Base-by-base conservation (phyloP, 2,888 invertebrate species). In the Pterostichus madidus region DNA sequence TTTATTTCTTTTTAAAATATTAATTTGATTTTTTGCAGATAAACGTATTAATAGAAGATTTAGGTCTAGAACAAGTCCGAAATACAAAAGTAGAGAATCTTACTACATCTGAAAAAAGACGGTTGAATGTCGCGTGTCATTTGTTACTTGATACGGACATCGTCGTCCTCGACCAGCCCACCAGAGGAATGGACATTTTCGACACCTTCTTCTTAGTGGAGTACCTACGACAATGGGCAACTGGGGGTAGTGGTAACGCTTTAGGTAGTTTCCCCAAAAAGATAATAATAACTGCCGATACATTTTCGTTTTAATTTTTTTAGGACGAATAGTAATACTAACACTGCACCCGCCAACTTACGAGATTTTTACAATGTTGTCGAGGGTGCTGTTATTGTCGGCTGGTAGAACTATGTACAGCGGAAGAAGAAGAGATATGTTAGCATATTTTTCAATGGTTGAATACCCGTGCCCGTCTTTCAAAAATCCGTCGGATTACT, bases 401-500 rank as follows among this genome's bases (percentile, higher is more conserved):
- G 96, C 97, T 11, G 98, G 98, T 49, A 92, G 97, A 85, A 94
- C 97, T 10, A 96, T 98, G 93, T 98, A 96, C 89, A 97, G 96
- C 87, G 98, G 98, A 49, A 94, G 95, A 86, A 93, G 98, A 87
- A 92, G 96, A 86, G 96, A 97, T 89, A 95, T 98, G 95, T 93
- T 98, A 89, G 95, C 96, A 87, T 98, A 98, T 91, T 98, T 98
- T 91, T 96, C 91, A 5, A 88, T 91, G 84, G 93, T 95, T 5
- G 98, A 98, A 87, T 98, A 97, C 91, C 98, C 98, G 1, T 98
- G 98, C 89, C 98, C 98, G 11, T 96, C 97, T 0, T 98, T 96
- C 89, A 98, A 98, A 90, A 98, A 98, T 89, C 98, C 98, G 75
- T 97, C 98, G 0, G 98, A 98, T 91, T 98, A 98, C 89, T 98